phyloP scores from a whole-genome alignment of 2,113 vertebrate genomes.

The Hippocampus zosterae region DNA sequence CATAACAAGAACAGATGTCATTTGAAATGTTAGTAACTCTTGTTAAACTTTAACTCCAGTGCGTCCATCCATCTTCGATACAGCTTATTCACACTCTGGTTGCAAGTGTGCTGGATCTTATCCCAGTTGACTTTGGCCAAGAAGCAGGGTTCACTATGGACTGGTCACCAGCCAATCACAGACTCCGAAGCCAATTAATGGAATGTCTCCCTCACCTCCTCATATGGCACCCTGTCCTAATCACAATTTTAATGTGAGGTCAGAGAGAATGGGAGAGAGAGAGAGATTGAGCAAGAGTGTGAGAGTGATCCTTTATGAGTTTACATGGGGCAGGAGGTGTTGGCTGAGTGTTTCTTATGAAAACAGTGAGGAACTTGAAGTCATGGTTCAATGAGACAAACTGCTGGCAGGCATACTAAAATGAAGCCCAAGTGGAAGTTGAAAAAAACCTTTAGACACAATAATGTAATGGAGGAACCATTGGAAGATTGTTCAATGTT shows the following conservation, averaged over 20 bases:
- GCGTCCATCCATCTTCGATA: neutral
- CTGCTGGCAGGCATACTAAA: conserved; percentile 65
- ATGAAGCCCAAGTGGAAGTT: conserved; percentile 56
- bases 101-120: neutral
- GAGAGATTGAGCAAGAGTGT: neutral
- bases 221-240: conserved; percentile 39
- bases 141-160: neutral
- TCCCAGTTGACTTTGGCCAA: neutral
- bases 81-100: neutral
- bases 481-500: conserved; percentile 21
- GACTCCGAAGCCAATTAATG: conserved; percentile 51
- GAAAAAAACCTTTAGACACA: conserved; percentile 50
- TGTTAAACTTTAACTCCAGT: conserved; percentile 44
- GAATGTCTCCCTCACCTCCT: conserved; percentile 39
- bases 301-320: conserved; percentile 51
- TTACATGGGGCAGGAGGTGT: conserved; percentile 67
- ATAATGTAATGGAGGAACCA: conserved; percentile 47
- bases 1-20: conserved; percentile 20
- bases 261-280: conserved; percentile 22
- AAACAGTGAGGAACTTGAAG: conserved; percentile 68
- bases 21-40: conserved; percentile 26
- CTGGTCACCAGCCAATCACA: neutral
- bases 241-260: conserved; percentile 62
- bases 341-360: conserved; percentile 73
- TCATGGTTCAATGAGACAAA: conserved; percentile 63